Conservation (phyloP, 1,140 invertebrate species). For the Lycorma delicatula region DNA sequence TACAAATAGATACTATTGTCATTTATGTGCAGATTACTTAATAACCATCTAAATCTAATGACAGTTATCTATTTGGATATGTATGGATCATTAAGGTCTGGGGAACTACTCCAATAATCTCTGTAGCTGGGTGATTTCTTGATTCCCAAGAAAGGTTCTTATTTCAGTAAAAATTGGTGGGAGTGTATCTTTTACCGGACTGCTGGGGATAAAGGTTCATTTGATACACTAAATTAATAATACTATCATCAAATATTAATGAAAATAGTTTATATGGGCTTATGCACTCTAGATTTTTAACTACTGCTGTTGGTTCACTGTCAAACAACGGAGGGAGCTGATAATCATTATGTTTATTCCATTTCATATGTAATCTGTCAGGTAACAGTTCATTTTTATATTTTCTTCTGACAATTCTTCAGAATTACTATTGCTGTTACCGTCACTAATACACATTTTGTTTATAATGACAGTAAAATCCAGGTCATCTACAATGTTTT, state of each 20-base stretch:
- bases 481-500: no score
- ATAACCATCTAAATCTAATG: slow-evolving; percentile 37
- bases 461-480: no score
- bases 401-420: no score
- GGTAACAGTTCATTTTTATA: not conserved
- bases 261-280: not conserved
- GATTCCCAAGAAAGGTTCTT: slow-evolving; percentile 30
- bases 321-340: not conserved
- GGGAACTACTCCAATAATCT: slow-evolving; percentile 36
- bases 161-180: slow-evolving; percentile 24
- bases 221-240: slow-evolving; percentile 17
- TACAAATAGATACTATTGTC: slow-evolving; percentile 22
- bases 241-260: not conserved
- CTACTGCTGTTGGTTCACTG: not conserved
- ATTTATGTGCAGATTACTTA: slow-evolving; percentile 31
- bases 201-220: slow-evolving; percentile 24
- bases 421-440: no score
- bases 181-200: slow-evolving; percentile 13
- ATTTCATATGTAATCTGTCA: not conserved
- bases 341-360: not conserved
- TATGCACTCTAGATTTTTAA: not conserved
- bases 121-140: slow-evolving; percentile 27
- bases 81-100: slow-evolving; percentile 33
- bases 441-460: no score
- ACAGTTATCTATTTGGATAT: slow-evolving; percentile 35